These are phyloP conservation scores for Hyla sarda DNA, from an alignment of 2,113 vertebrate species.

Conservation along the genomic window DNA sequence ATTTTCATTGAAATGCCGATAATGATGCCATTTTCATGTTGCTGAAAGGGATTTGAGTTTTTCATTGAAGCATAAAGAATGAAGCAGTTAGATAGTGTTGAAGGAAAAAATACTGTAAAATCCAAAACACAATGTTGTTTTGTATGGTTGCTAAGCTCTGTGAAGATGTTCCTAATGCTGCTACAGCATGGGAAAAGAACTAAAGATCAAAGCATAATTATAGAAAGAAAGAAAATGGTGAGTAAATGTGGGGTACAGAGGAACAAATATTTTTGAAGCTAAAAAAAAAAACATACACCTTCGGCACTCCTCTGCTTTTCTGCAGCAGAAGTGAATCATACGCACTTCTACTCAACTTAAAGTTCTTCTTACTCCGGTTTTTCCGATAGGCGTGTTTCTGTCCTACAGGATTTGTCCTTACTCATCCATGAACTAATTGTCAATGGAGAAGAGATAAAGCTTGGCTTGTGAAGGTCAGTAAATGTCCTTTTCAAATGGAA, in stretches of 20 bases:
- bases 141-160: slow-evolving; percentile 35
- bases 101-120: slow-evolving; percentile 11
- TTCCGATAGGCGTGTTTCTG: no score
- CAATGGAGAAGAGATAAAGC: no score
- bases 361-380: neutral
- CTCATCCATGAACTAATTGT: no score
- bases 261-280: neutral
- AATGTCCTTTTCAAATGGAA: no score
- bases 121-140: slow-evolving; percentile 24
- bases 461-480: no score
- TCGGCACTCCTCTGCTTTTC: neutral
- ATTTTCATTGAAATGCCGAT: neutral
- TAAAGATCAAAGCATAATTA: neutral
- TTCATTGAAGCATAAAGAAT: neutral
- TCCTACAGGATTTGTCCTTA: no score
- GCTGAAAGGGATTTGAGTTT: slow-evolving; percentile 9
- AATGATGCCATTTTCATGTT: neutral
- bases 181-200: neutral
- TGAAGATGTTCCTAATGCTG: slow-evolving; percentile 7
- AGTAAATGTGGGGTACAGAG: neutral
- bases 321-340: neutral
- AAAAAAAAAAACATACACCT: no score
- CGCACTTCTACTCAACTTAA: neutral
- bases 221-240: neutral
- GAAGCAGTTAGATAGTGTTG: neutral